These are phyloP conservation scores for Drosophila paramelanica DNA, from an alignment of 2,888 invertebrate species.

Conservation along the genomic window DNA sequence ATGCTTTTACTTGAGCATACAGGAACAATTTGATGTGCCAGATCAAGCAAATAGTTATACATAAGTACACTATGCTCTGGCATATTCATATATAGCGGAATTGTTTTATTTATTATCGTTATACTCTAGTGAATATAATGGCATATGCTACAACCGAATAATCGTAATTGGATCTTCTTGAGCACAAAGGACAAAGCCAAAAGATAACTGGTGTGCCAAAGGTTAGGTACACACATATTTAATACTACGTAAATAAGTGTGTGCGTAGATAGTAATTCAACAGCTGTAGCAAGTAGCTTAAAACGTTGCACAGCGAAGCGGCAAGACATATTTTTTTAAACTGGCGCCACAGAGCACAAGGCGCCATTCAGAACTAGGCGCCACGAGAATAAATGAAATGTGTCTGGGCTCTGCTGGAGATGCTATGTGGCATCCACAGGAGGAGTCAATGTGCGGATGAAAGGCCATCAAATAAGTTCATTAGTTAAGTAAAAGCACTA, in stretches of 20 bases:
- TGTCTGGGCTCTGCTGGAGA: conserved; percentile 48
- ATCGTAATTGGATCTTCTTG: conserved; percentile 72
- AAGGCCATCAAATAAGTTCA: conserved; percentile 47
- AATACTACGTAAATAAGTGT: not conserved
- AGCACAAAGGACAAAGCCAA: conserved; percentile 42
- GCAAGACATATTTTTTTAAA: conserved; percentile 35
- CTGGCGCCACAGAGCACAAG: conserved; percentile 36
- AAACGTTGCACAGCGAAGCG: conserved; percentile 55
- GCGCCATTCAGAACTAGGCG: conserved; percentile 65
- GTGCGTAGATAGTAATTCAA: conserved; percentile 15
- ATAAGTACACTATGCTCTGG: too few relatives aligned
- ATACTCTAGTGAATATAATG: not conserved
- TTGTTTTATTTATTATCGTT: too few relatives aligned
- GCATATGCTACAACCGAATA: conserved; percentile 55
- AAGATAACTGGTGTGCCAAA: not conserved
- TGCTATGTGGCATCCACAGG: conserved; percentile 25
- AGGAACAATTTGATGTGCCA: too few relatives aligned
- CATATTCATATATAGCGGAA: too few relatives aligned
- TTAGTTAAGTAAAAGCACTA: conserved; percentile 36
- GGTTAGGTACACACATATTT: not conserved
- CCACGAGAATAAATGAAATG: conserved; percentile 57
- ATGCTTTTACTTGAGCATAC: too few relatives aligned
- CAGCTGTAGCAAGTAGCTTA: conserved; percentile 34
- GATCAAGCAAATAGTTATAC: too few relatives aligned
- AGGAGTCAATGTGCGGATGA: conserved; percentile 44